phyloP scores from a whole-genome alignment of 2,888 invertebrate genomes.

The Plagiodera versicolora region DNA sequence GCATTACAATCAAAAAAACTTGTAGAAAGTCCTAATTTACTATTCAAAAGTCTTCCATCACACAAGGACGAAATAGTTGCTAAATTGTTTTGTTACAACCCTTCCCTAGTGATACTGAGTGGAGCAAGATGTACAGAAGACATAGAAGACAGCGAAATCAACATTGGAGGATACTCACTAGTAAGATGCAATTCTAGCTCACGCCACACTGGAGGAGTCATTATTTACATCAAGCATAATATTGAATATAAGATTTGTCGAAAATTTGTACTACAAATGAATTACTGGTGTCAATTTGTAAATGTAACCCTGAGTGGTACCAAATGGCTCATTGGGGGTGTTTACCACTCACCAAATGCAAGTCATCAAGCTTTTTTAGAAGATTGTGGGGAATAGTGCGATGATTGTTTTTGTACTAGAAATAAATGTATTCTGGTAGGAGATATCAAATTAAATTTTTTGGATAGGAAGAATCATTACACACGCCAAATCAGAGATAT shows the following conservation, averaged over 20 bases:
- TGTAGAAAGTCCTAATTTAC: slow-evolving; percentile 6
- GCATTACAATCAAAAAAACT: slow-evolving; percentile 4
- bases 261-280: slow-evolving; percentile 3
- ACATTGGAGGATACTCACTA: slow-evolving; percentile 7
- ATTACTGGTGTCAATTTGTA: slow-evolving; percentile 7
- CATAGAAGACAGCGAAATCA: slow-evolving; percentile 7
- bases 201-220: slow-evolving; percentile 7
- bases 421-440: slow-evolving; percentile 7
- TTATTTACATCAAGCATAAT: slow-evolving; percentile 10
- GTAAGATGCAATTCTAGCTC: slow-evolving; percentile 4
- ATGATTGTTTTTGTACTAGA: slow-evolving; percentile 8
- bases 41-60: neutral
- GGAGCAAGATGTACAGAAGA: slow-evolving; percentile 5
- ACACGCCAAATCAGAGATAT: slow-evolving; percentile 3
- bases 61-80: slow-evolving; percentile 6
- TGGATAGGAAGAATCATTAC: slow-evolving; percentile 8
- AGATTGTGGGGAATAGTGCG: slow-evolving; percentile 7
- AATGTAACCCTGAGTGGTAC: slow-evolving; percentile 5
- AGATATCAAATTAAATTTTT: slow-evolving; percentile 8
- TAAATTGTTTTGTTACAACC: slow-evolving; percentile 9
- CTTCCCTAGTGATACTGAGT: slow-evolving; percentile 9
- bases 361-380: slow-evolving; percentile 12
- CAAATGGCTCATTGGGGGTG: slow-evolving; percentile 9
- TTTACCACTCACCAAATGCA: too few relatives aligned
- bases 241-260: neutral